phyloP scores from a whole-genome alignment of 2,113 vertebrate species.

The Galbula dea region DNA sequence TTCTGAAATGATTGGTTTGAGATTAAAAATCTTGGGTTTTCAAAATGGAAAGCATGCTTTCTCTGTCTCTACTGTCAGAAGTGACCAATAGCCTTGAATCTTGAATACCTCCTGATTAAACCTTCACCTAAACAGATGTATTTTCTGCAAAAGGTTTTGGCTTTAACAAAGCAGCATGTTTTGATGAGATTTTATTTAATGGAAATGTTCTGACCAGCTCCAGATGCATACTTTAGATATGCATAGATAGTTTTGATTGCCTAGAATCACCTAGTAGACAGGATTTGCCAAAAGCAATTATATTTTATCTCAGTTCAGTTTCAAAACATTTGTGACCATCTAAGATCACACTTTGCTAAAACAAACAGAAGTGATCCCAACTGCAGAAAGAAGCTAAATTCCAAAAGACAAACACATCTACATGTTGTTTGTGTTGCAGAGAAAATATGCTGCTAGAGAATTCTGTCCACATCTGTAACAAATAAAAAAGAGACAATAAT shows the following conservation, averaged over 20 bases:
- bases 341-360: not conserved
- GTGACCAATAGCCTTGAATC: not conserved
- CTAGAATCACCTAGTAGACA: not conserved
- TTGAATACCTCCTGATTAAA: not conserved
- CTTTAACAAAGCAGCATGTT: not conserved
- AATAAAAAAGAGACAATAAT: conserved; percentile 16
- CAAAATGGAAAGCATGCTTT: not conserved
- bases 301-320: conserved; percentile 25
- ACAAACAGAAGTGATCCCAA: conserved; percentile 2
- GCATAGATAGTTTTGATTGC: not conserved
- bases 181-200: not conserved
- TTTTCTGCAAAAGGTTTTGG: not conserved
- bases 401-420: not conserved
- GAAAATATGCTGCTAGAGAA: conserved; percentile 14
- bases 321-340: conserved; percentile 27
- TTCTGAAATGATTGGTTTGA: not conserved
- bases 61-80: not conserved
- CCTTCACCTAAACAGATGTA: not conserved
- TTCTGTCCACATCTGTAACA: not conserved
- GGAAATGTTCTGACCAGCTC: conserved; percentile 8
- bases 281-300: conserved; percentile 42
- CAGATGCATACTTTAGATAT: conserved; percentile 8
- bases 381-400: not conserved
- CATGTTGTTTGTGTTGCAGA: not conserved
- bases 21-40: conserved; percentile 13